Base-by-base conservation (phyloP, 2,888 invertebrate genomes). In the Caenorhabditis plicata region DNA sequence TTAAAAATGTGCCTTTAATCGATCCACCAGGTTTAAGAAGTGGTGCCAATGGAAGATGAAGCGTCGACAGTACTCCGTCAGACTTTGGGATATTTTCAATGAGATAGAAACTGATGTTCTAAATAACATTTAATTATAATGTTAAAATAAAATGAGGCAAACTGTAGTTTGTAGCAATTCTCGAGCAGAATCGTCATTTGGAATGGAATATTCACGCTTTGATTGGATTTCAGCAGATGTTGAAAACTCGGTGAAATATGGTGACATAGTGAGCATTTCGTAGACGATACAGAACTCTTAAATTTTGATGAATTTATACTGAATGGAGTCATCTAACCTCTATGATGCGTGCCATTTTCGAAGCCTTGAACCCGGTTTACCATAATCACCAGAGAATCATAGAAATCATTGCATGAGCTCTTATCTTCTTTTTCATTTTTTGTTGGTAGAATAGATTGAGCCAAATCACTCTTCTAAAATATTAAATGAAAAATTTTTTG, bases 1-100 rank as follows among this genome's bases (percentile, higher is more conserved):
- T 62, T 0, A 68, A 63, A 50, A 77, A 77, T 8, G 58, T 60
- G 23, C 77, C 74, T 25, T 48, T 56, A 7, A 77, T 70, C 9
- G 44, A 41, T 27, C 64, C 58, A 29, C 74, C 73, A 5, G 62
- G 55, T 40, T 56, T 62, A 32, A 64, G 64, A 23, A 76, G 38
- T 7, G 74, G 64, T 9, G 62, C 56, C 22, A 77, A 44, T 3
- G 73, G 70, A 9, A 74, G 41, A 4, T 62, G 53, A 2, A 69
- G 38, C 23, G 50, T 68, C 7, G 62, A 55, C n/a, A 64, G 9
- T 4, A 64, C 65, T 1, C 61, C 63, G 19, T 71, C 64, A 9
- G 48, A 45, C n/a, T 54, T 52, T 17, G 52, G 25, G 23, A 41
- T 42, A n/a, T 60, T 54, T 26, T 55, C 61, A 15, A 71, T 51